Conservation (phyloP, 2,888 invertebrate genomes). For the Sipha maydis region DNA sequence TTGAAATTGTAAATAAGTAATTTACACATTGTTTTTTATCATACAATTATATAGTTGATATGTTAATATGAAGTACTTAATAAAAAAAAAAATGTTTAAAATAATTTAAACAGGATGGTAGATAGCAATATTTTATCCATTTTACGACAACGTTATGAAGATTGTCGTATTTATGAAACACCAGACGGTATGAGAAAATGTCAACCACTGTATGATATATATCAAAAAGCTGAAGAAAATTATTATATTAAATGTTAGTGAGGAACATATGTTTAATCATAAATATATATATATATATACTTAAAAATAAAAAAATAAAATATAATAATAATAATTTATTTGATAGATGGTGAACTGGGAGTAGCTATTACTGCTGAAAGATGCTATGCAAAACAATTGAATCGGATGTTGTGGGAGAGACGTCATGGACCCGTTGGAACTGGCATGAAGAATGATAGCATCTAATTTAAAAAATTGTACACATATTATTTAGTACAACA, state of each 20-base stretch:
- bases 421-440: constrained; percentile 83
- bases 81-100: neutral
- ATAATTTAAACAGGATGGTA: constrained; percentile 74
- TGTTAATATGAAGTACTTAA: too few species aligned
- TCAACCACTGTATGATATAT: constrained; percentile 75
- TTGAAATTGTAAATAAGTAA: too few species aligned
- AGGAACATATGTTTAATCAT: neutral
- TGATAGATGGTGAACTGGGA: constrained; percentile 91
- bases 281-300: neutral
- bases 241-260: constrained; percentile 94
- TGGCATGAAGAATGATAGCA: constrained; percentile 70
- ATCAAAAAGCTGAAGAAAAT: constrained; percentile 81
- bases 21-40: too few species aligned
- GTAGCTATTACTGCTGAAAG: constrained; percentile 76
- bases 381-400: constrained; percentile 97
- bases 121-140: constrained; percentile 85
- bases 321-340: constrained; percentile 1
- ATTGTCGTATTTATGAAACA: constrained; percentile 82
- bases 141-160: constrained; percentile 83
- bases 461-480: neutral
- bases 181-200: constrained; percentile 80
- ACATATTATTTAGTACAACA: constrained; percentile 22
- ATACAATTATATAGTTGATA: too few species aligned
- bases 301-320: neutral
- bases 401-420: constrained; percentile 97